Percentiles rank a stretch among this genome's conserved stretches.
These are phyloP conservation scores for Cordylochernes scorpioides DNA, from an alignment of 2,888 invertebrate species.

Conservation along the genomic window DNA sequence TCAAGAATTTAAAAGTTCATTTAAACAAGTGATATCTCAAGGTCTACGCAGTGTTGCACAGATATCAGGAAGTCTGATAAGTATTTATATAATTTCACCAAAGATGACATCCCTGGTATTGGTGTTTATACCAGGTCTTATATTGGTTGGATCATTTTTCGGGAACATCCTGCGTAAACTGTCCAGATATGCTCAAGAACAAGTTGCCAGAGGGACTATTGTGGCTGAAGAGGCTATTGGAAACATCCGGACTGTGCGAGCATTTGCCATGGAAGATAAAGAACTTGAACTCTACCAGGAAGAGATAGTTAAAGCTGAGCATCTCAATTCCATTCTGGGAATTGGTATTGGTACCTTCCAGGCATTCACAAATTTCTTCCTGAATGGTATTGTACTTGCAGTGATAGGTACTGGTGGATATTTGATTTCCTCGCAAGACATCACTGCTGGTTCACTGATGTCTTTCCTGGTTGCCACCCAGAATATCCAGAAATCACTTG, in stretches of 20 bases:
- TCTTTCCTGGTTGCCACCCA: conserved; percentile 84
- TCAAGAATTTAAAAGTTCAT: too few relatives aligned
- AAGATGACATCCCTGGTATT: too few relatives aligned
- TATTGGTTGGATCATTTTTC: too few relatives aligned
- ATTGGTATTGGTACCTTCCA: conserved; percentile 71
- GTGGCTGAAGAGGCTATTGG: conserved; percentile 78
- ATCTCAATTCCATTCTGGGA: conserved; percentile 48
- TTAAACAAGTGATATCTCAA: too few relatives aligned
- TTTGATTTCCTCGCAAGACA: conserved; percentile 47
- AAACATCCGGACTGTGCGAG: conserved; percentile 73
- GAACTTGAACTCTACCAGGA: conserved; percentile 35
- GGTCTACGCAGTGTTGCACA: too few relatives aligned
- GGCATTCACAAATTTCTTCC: conserved; percentile 26
- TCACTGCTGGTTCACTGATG: conserved; percentile 76
- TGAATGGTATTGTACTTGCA: conserved; percentile 40
- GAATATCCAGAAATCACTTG: conserved; percentile 64
- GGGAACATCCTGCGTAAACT: too few relatives aligned
- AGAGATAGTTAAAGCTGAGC: conserved; percentile 44
- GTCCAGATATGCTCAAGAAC: too few relatives aligned
- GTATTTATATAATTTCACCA: too few relatives aligned
- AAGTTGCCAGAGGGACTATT: conserved; percentile 57
- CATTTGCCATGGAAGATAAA: conserved; percentile 70
- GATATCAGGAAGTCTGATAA: too few relatives aligned
- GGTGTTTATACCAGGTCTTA: too few relatives aligned
- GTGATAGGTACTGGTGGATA: conserved; percentile 74